Conservation (phyloP, 1,140 invertebrate species). For the Argopecten irradians region DNA sequence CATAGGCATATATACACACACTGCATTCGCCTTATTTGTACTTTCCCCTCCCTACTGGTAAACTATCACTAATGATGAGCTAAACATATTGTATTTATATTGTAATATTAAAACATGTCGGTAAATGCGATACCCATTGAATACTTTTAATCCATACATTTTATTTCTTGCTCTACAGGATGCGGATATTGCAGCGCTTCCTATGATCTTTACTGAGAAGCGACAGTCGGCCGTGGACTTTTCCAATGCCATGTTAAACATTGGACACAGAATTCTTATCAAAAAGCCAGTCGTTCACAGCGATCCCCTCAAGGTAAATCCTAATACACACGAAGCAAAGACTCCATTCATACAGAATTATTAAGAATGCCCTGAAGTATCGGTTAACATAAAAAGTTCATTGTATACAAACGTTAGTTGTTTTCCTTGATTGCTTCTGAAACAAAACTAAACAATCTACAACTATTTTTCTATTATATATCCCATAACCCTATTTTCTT, state of each 20-base stretch:
- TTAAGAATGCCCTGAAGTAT: too few relatives aligned
- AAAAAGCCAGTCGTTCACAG: conserved; percentile 95
- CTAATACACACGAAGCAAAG: too few relatives aligned
- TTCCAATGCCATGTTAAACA: conserved; percentile 78
- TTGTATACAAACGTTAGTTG: too few relatives aligned
- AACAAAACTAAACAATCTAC: too few relatives aligned
- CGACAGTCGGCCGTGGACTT: not conserved
- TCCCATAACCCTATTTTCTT: too few relatives aligned
- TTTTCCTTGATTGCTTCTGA: too few relatives aligned
- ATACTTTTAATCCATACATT: conserved; percentile 88
- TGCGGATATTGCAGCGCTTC: conserved; percentile 74
- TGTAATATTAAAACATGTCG: not conserved
- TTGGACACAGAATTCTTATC: conserved; percentile 97
- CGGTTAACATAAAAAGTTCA: too few relatives aligned
- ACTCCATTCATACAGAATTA: too few relatives aligned
- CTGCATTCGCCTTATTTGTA: not conserved
- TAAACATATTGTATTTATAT: not conserved
- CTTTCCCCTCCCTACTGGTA: not conserved
- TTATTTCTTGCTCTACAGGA: conserved; percentile 86
- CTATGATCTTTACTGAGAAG: not conserved
- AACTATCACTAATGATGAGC: not conserved
- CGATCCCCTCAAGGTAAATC: conserved; percentile 52
- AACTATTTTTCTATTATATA: too few relatives aligned
- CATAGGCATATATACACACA: not conserved
- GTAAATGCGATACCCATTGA: not conserved